Conservation (phyloP, 2,888 invertebrate species). For the Melanostoma scalare region DNA sequence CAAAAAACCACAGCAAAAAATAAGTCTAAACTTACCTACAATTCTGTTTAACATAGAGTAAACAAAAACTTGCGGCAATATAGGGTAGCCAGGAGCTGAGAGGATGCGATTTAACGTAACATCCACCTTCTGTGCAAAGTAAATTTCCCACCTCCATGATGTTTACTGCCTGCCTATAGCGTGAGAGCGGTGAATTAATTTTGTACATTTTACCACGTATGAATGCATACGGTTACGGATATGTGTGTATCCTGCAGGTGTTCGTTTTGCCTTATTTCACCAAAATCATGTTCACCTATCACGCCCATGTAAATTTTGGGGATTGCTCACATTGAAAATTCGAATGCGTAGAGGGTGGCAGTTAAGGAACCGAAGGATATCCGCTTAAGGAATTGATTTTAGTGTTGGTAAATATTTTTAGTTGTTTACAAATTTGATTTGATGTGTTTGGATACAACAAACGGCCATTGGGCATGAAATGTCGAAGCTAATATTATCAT, state of each 20-base stretch:
- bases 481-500: constrained; percentile 8
- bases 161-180: constrained; percentile 31
- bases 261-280: constrained; percentile 39
- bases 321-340: constrained; percentile 33
- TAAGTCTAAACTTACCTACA: background rate
- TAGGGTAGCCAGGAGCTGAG: constrained; percentile 23
- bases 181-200: constrained; percentile 67
- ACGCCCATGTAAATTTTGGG: constrained; percentile 50
- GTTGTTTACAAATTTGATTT: constrained; percentile 49
- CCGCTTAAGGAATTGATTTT: constrained; percentile 60
- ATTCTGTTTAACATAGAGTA: constrained; percentile 6
- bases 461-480: constrained; percentile 22
- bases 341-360: constrained; percentile 1
- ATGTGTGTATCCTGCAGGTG: constrained; percentile 49
- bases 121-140: constrained; percentile 5
- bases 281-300: constrained; percentile 51
- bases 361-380: constrained; percentile 42
- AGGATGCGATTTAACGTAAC: constrained; percentile 50
- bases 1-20: background rate
- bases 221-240: constrained; percentile 41
- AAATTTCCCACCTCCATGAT: background rate
- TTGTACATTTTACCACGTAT: constrained; percentile 33
- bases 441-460: constrained; percentile 35
- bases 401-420: constrained; percentile 38
- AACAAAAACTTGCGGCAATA: constrained; percentile 43